These are phyloP conservation scores for Pyxicephalus adspersus DNA, from an alignment of 2,113 vertebrate genomes.

Conservation along the genomic window DNA sequence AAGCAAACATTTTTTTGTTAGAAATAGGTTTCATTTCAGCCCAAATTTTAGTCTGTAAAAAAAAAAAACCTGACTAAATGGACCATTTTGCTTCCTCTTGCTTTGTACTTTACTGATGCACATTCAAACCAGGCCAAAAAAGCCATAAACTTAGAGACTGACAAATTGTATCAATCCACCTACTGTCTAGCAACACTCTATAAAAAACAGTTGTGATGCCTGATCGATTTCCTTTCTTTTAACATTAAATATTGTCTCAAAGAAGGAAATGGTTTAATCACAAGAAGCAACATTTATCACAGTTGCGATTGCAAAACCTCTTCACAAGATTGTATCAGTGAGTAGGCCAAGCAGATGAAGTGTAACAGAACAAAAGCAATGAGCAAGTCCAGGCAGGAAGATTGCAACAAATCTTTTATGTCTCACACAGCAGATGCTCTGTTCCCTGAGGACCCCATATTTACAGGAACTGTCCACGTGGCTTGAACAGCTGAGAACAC, in stretches of 20 bases:
- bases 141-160: too few species aligned
- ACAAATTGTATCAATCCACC: too few species aligned
- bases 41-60: too few species aligned
- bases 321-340: neutral
- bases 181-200: neutral
- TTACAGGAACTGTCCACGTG: conserved; percentile 9
- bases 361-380: neutral
- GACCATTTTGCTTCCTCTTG: too few species aligned
- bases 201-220: neutral
- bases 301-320: neutral
- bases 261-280: neutral
- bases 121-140: too few species aligned
- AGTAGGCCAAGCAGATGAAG: neutral
- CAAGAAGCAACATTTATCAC: neutral
- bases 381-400: conserved; percentile 6
- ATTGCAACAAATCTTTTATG: neutral
- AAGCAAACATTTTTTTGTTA: too few species aligned
- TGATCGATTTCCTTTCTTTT: neutral
- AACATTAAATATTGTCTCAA: neutral
- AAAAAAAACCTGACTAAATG: too few species aligned
- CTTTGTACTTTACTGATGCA: too few species aligned
- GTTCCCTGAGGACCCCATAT: conserved; percentile 2
- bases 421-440: conserved; percentile 19
- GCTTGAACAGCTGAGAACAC: conserved; percentile 36
- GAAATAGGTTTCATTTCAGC: too few species aligned